Percentiles rank a stretch among this genome's conserved stretches.
Conservation (phyloP, 2,888 invertebrate genomes). For the Parascotia fuliginaria region DNA sequence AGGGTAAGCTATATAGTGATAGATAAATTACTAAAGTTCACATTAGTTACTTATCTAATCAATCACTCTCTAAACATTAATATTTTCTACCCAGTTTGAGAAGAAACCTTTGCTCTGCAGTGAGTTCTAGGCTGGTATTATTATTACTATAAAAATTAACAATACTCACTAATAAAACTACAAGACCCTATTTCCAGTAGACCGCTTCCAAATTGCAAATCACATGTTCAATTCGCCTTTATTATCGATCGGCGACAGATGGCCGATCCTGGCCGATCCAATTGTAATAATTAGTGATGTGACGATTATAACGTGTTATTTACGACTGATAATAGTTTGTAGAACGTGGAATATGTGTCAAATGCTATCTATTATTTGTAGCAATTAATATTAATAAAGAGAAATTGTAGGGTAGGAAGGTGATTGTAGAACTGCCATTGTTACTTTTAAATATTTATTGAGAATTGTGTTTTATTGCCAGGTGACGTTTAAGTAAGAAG, state of each 20-base stretch:
- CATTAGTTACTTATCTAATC: too few relatives aligned
- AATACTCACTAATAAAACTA: constrained; percentile 13
- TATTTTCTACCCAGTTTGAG: too few relatives aligned
- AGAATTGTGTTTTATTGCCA: too few relatives aligned
- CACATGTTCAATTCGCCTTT: constrained; percentile 49
- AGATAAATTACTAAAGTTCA: too few relatives aligned
- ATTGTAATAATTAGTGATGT: constrained; percentile 29
- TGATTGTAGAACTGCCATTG: constrained; percentile 22
- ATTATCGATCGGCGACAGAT: constrained; percentile 71
- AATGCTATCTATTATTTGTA: constrained; percentile 14
- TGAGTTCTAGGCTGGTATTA: too few relatives aligned
- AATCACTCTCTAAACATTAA: too few relatives aligned
- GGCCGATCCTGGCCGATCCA: constrained; percentile 61
- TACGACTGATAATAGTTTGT: constrained; percentile 28
- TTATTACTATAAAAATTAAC: too few relatives aligned
- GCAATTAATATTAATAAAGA: constrained; percentile 4
- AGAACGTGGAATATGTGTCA: constrained; percentile 47
- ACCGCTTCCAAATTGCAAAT: constrained; percentile 30
- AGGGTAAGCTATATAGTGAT: too few relatives aligned
- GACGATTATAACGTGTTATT: constrained; percentile 22
- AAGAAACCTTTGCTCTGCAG: too few relatives aligned
- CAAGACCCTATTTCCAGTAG: constrained; percentile 24
- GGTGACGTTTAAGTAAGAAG: too few relatives aligned
- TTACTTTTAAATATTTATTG: too few relatives aligned
- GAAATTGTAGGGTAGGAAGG: constrained; percentile 3